Conservation (phyloP, 2,888 invertebrate genomes). For the Mythimna pallens region DNA sequence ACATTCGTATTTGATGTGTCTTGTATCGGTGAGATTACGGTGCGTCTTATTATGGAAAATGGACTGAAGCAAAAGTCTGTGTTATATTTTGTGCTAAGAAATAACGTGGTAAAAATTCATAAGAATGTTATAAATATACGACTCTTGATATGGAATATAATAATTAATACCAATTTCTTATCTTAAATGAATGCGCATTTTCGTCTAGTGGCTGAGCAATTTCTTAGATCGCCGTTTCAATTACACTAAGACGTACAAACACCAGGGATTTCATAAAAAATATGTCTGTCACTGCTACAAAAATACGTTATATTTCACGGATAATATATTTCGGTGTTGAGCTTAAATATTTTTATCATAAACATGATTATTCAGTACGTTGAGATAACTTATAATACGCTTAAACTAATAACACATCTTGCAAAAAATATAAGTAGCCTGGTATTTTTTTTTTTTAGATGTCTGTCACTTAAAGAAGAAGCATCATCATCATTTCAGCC, state of each 20-base stretch:
- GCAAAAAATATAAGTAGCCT: background rate
- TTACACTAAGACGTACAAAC: constrained; percentile 42
- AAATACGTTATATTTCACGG: constrained; percentile 31
- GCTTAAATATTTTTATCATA: constrained; percentile 31
- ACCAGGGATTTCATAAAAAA: constrained; percentile 51
- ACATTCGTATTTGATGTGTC: constrained; percentile 52
- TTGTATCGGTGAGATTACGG: constrained; percentile 22
- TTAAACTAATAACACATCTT: background rate
- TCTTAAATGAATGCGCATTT: constrained; percentile 16
- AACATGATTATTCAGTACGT: constrained; percentile 36
- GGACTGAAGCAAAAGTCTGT: background rate
- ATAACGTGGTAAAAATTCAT: background rate
- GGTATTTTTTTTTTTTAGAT: background rate
- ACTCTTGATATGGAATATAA: constrained; percentile 21
- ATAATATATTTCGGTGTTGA: constrained; percentile 47
- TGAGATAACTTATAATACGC: constrained; percentile 19
- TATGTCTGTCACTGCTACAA: constrained; percentile 29
- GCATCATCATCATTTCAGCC: no score
- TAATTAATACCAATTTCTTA: constrained; percentile 8
- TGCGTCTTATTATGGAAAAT: background rate
- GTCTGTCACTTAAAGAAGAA: background rate
- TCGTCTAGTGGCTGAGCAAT: constrained; percentile 23
- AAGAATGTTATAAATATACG: background rate
- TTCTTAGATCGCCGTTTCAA: constrained; percentile 39
- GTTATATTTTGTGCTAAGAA: background rate